phyloP scores from a whole-genome alignment of 2,113 vertebrate species.

The Brevimyrus niger region DNA sequence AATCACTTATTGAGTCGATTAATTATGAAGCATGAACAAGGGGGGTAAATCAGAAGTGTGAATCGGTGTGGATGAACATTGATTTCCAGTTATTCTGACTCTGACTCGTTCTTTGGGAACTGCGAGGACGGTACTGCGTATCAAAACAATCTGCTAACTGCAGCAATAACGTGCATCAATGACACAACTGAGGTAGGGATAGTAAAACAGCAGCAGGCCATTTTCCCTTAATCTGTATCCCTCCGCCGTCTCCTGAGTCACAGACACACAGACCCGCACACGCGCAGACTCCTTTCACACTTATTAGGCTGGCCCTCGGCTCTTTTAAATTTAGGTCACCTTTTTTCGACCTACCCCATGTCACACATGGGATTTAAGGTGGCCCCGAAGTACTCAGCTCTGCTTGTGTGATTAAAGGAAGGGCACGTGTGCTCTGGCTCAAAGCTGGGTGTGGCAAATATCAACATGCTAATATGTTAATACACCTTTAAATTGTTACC shows the following conservation, averaged over 20 bases:
- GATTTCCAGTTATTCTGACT: neutral
- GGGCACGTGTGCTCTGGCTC: neutral
- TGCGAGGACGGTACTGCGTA: neutral
- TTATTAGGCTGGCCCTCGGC: neutral
- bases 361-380: slow-evolving; percentile 3
- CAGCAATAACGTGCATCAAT: neutral
- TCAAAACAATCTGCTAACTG: neutral
- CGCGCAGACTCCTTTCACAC: neutral
- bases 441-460: neutral
- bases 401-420: neutral
- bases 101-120: neutral
- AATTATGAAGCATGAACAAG: neutral
- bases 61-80: neutral
- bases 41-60: neutral
- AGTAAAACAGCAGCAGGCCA: neutral
- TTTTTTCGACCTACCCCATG: neutral
- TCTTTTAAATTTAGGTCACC: neutral
- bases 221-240: neutral
- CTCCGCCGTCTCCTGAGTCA: neutral
- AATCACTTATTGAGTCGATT: neutral
- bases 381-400: neutral
- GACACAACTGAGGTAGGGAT: neutral
- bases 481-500: neutral
- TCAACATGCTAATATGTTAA: neutral
- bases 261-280: neutral